phyloP scores from a whole-genome alignment of 2,797 vertebrate genomes.

The Parotocinclus haroldoi region DNA sequence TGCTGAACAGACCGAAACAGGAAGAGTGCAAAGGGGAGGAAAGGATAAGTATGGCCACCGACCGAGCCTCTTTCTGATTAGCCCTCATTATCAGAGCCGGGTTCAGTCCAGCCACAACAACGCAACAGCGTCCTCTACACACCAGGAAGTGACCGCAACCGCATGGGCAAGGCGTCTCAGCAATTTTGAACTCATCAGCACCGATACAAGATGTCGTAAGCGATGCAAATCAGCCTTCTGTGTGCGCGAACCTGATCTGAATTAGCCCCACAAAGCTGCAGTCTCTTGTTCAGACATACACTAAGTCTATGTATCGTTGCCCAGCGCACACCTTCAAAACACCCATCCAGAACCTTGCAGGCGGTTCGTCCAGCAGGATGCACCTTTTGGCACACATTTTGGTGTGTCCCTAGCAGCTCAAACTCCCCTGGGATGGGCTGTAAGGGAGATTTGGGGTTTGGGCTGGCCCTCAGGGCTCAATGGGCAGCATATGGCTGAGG shows the following conservation, averaged over 20 bases:
- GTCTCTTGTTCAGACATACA: too few species aligned
- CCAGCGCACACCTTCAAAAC: slow-evolving; percentile 2
- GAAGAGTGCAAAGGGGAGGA: background rate
- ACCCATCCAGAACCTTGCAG: too few species aligned
- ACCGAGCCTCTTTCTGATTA: slow-evolving; percentile 23
- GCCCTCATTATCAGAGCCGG: slow-evolving; percentile 11
- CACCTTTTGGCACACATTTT: slow-evolving; percentile 61
- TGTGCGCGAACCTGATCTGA: too few species aligned
- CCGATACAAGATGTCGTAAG: too few species aligned
- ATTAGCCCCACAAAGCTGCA: too few species aligned
- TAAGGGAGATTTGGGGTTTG: slow-evolving; percentile 64
- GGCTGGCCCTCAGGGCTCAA: slow-evolving; percentile 68
- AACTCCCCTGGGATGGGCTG: slow-evolving; percentile 70
- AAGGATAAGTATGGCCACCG: slow-evolving; percentile 2
- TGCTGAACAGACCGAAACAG: background rate
- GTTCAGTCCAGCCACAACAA: slow-evolving; percentile 4
- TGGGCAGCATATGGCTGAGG: slow-evolving; percentile 79
- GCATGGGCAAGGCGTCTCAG: slow-evolving; percentile 28
- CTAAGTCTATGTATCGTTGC: too few species aligned
- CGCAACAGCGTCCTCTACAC: slow-evolving; percentile 20
- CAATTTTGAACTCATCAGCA: too few species aligned
- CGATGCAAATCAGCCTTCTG: too few species aligned
- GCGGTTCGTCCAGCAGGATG: slow-evolving; percentile 49
- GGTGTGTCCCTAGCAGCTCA: slow-evolving; percentile 67
- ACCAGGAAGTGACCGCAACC: slow-evolving; percentile 25